phyloP scores from a whole-genome alignment of 2,113 vertebrate species.

The Rhodinocichla rosea region DNA sequence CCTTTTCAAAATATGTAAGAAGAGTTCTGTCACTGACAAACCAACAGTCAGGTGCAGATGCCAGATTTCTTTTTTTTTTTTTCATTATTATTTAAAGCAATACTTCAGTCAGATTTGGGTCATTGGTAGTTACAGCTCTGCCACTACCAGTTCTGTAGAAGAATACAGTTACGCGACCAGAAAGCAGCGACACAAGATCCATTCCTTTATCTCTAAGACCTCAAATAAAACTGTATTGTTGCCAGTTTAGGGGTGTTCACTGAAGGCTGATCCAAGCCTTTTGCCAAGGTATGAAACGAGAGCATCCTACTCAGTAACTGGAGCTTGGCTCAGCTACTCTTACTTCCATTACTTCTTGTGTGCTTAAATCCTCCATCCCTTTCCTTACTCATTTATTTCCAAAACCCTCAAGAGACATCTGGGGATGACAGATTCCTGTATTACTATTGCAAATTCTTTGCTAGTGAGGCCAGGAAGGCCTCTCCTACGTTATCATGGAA shows the following conservation, averaged over 20 bases:
- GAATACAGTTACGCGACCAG: accelerated
- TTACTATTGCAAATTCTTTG: slow-evolving; percentile 28
- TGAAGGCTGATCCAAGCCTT: not conserved
- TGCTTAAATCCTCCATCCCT: not conserved
- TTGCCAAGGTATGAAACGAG: not conserved
- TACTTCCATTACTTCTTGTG: not conserved
- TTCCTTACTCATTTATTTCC: slow-evolving; percentile 7
- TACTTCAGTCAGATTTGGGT: not conserved
- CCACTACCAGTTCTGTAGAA: not conserved
- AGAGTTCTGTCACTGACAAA: not conserved
- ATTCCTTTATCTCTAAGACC: not conserved
- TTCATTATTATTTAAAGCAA: not conserved
- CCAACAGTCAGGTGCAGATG: not conserved
- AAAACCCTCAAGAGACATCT: not conserved
- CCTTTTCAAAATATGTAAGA: slow-evolving; percentile 1
- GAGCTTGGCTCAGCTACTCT: not conserved
- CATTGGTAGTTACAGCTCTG: not conserved
- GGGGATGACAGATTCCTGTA: not conserved
- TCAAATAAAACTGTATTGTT: not conserved
- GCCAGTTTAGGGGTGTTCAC: not conserved
- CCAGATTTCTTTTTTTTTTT: not conserved
- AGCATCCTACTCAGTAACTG: not conserved
- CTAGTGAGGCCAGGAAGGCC: slow-evolving; percentile 12
- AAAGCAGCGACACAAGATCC: not conserved
- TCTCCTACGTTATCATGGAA: slow-evolving; percentile 41